Base-by-base conservation (phyloP, 2,797 vertebrate species). In the Schizopygopsis malacanthus region DNA sequence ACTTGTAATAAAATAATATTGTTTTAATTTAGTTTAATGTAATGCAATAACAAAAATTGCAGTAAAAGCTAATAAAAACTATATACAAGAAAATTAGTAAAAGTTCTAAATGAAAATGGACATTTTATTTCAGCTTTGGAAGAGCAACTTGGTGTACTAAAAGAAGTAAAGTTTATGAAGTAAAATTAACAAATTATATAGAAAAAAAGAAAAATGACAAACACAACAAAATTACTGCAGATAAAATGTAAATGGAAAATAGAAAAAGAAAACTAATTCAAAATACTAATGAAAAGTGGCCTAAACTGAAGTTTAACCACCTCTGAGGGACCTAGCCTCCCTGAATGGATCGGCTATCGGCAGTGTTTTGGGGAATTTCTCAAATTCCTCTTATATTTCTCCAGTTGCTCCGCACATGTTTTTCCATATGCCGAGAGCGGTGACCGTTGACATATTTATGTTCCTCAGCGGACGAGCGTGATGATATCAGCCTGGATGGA, bases 401-500 rank as follows among this genome's bases (percentile, higher is more conserved):
- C 65, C 76, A 85, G 79, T 72, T 70, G 79, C 54, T 77, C 52
- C 15, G 28, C 63, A 84, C 43, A n/a, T 80, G 77, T 79, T 85
- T 85, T 52, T 72, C 43, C 79, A 67, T 61, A 63, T 72, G 65
- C 39, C 0, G 43, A 65, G 28, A 61, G 67, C 9, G 16, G 52
- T 45, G 54, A 47, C 28, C 20, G 67, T 47, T 71, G 83, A 67
- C 67, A 10, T 50, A 67, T 80, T 87, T 80, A 84, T 69, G 85
- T 11, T 50, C 75, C 78, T 80, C 33, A 37, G 84, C 22, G 71
- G 84, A 85, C 15, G 43, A 20, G 50, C 20, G 25, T 76, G 63
- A 72, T 79, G 52, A 67, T 50, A 39, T 63, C 69, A 61, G 43
- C 11, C 72, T 28, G 25, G 56, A n/a, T 25, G 50, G 16, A 54